phyloP scores from a whole-genome alignment of 2,113 vertebrate species.

The Psettodes erumei region DNA sequence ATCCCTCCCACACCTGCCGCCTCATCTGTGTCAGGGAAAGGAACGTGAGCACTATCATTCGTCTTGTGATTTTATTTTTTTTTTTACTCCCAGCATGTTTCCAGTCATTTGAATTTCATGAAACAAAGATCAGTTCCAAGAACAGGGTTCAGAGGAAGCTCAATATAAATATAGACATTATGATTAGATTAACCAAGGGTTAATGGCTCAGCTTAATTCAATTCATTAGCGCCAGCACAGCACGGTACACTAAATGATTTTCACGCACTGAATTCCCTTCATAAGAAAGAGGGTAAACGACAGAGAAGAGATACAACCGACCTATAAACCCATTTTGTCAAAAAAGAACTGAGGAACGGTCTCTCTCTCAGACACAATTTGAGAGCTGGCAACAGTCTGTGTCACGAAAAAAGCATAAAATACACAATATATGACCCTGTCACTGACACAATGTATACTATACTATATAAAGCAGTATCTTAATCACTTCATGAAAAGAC shows the following conservation, averaged over 20 bases:
- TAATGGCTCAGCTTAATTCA: neutral
- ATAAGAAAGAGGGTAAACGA: neutral
- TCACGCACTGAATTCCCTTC: neutral
- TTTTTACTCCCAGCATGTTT: neutral
- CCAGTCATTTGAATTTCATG: neutral
- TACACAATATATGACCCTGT: neutral
- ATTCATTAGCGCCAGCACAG: conserved; percentile 2
- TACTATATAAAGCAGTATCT: neutral
- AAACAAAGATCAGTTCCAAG: neutral
- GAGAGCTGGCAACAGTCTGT: neutral
- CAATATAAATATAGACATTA: neutral
- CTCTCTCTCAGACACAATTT: neutral
- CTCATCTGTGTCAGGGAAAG: conserved; percentile 58
- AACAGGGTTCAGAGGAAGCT: neutral
- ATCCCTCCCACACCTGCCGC: conserved; percentile 60
- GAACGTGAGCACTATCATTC: neutral
- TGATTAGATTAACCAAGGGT: neutral
- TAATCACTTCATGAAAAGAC: neutral
- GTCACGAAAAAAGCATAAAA: neutral
- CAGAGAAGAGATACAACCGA: neutral
- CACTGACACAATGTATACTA: neutral
- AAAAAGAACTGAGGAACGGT: neutral
- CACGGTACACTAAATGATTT: neutral
- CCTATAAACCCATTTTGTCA: neutral
- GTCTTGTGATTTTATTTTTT: too few species aligned